Evolutionary conservation across 2,113 vertebrate genomes (phyloP).

Genomic region (Microcebus griseorufus): DNA sequence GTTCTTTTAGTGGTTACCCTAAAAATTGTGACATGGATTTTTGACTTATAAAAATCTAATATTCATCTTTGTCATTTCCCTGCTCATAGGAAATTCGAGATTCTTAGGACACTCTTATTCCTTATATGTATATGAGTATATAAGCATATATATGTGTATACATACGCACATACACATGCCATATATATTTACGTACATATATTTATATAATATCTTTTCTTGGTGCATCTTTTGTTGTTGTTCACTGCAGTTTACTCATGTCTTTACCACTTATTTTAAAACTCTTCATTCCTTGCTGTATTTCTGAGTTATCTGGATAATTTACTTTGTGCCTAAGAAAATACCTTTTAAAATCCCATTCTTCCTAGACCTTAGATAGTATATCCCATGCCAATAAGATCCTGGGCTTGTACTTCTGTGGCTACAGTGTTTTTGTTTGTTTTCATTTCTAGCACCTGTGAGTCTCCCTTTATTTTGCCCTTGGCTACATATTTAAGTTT

Average conservation of each 20-base stretch:
- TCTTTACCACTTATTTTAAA: background rate
- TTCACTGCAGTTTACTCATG: background rate
- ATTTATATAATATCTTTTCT: background rate
- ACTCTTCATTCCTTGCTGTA: background rate
- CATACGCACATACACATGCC: background rate
- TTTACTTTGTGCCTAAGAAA: slow-evolving; percentile 19
- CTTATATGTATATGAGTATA: background rate
- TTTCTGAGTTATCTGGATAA: slow-evolving; percentile 24
- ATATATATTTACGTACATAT: background rate
- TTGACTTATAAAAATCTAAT: slow-evolving; percentile 18
- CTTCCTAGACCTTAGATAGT: background rate
- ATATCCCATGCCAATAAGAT: background rate
- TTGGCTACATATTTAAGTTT: slow-evolving; percentile 1
- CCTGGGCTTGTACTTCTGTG: background rate
- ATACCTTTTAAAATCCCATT: background rate
- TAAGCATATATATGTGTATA: background rate
- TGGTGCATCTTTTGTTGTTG: background rate
- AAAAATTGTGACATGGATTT: background rate
- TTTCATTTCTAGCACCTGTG: background rate
- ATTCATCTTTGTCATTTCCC: background rate
- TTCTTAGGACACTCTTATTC: background rate
- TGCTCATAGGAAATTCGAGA: background rate
- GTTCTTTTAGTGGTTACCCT: background rate
- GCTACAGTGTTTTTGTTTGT: background rate
- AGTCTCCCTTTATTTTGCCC: slow-evolving; percentile 8